A percentile compares a stretch with the other conserved stretches of the same genome.
These are phyloP conservation scores for Schizopygopsis malacanthus DNA, from an alignment of 2,797 vertebrate species.

Conservation along the genomic window DNA sequence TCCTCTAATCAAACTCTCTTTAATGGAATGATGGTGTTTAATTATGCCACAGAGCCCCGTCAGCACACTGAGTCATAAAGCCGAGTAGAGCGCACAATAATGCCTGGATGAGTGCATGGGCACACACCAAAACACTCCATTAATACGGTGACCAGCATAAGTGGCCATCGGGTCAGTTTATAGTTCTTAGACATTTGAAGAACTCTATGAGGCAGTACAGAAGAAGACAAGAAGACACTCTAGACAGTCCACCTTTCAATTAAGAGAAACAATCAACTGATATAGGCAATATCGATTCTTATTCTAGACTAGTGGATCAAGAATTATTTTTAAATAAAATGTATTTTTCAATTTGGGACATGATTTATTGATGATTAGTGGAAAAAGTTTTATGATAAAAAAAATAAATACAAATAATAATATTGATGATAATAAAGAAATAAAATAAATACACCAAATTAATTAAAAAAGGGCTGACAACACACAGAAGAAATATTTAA, in stretches of 20 bases:
- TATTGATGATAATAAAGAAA: not conserved
- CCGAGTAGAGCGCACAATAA: not conserved
- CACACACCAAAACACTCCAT: constrained; percentile 16
- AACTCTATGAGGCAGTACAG: not conserved
- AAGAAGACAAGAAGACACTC: not conserved
- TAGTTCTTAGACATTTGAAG: constrained; percentile 13
- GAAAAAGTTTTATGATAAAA: not conserved
- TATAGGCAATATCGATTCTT: not conserved
- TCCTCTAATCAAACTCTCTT: constrained; percentile 42
- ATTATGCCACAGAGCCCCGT: constrained; percentile 31
- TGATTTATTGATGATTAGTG: not conserved
- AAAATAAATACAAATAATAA: too few species aligned
- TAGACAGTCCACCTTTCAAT: not conserved
- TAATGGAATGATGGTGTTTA: constrained; percentile 42
- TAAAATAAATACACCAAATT: not conserved
- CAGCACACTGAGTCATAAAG: constrained; percentile 11
- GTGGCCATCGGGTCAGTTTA: constrained; percentile 21
- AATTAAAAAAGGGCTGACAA: not conserved
- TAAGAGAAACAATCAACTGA: not conserved
- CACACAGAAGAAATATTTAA: not conserved
- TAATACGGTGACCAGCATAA: constrained; percentile 2
- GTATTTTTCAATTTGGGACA: not conserved
- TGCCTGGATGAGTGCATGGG: not conserved
- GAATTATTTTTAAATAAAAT: not conserved
- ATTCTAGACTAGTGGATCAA: not conserved